Evolutionary conservation across 2,888 invertebrate genomes (phyloP).

Genomic region (Epistrophe grossulariae): DNA sequence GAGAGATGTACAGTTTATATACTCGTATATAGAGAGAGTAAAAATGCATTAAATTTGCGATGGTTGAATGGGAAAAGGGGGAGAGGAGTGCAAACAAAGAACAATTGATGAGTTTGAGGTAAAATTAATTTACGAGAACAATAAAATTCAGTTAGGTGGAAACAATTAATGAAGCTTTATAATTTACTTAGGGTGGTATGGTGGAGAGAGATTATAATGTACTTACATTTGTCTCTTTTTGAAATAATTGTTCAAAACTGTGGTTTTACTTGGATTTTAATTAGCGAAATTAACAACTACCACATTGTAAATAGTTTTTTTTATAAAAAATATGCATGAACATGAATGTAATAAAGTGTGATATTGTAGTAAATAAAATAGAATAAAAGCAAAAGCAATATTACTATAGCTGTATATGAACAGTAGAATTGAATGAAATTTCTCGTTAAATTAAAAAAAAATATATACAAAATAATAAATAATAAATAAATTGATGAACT

Average conservation of each 20-base stretch:
- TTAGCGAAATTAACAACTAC: not conserved
- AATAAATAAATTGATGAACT: too few relatives aligned
- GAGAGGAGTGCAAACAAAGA: slow-evolving; percentile 28
- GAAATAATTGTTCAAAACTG: not conserved
- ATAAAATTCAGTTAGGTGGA: slow-evolving; percentile 38
- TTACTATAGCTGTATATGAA: too few relatives aligned
- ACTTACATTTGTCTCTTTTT: not conserved
- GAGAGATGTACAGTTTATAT: not conserved
- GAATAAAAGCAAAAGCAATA: too few relatives aligned
- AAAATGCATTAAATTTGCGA: not conserved
- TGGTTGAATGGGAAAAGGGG: not conserved
- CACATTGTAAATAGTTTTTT: too few relatives aligned
- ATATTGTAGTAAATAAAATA: too few relatives aligned
- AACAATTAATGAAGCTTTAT: slow-evolving; percentile 30
- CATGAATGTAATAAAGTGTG: too few relatives aligned
- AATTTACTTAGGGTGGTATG: not conserved
- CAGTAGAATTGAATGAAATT: too few relatives aligned
- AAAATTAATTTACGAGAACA: slow-evolving; percentile 33
- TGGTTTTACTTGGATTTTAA: not conserved
- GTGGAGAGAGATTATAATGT: not conserved
- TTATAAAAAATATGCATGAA: too few relatives aligned
- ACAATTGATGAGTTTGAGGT: slow-evolving; percentile 31
- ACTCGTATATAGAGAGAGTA: too few relatives aligned
- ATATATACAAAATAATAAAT: too few relatives aligned
- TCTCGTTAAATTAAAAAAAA: too few relatives aligned